These are phyloP conservation scores for Lepetodrilus schrolli DNA, from an alignment of 2,888 invertebrate species.

Conservation along the genomic window DNA sequence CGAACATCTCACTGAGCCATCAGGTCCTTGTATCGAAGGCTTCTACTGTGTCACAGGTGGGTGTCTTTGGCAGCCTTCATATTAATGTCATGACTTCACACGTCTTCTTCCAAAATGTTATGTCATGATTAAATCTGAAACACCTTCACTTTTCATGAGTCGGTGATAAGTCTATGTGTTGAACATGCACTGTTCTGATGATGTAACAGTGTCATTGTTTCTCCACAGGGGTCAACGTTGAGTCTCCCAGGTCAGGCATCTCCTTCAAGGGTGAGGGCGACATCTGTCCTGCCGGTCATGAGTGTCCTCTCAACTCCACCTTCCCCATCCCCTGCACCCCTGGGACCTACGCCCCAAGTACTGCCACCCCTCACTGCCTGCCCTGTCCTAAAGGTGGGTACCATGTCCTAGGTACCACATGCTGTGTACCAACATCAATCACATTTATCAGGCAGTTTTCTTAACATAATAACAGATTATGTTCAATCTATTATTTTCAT, in stretches of 20 bases:
- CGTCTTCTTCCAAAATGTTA: neutral
- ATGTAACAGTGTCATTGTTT: too few species aligned
- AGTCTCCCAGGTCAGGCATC: constrained; percentile 55
- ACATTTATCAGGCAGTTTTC: too few species aligned
- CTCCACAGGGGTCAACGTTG: constrained; percentile 64
- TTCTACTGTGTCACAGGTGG: constrained; percentile 69
- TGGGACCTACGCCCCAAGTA: constrained; percentile 61
- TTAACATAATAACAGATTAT: too few species aligned
- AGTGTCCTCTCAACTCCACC: constrained; percentile 63
- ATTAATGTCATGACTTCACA: too few species aligned
- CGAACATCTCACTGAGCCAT: constrained; percentile 61
- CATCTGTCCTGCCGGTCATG: constrained; percentile 66
- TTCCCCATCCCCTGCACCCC: constrained; percentile 56
- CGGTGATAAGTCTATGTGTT: too few species aligned
- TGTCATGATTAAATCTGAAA: neutral
- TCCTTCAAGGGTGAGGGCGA: constrained; percentile 65
- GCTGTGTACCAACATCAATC: too few species aligned
- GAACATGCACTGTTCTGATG: too few species aligned
- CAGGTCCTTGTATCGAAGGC: constrained; percentile 64
- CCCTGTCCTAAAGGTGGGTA: too few species aligned
- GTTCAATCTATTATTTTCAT: too few species aligned
- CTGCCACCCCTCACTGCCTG: constrained; percentile 53
- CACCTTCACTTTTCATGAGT: neutral
- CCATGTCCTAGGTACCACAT: too few species aligned
- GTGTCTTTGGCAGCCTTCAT: too few species aligned